Conservation (phyloP, 53 echinoderm and acorn worm genomes). For the Henricia sp. region DNA sequence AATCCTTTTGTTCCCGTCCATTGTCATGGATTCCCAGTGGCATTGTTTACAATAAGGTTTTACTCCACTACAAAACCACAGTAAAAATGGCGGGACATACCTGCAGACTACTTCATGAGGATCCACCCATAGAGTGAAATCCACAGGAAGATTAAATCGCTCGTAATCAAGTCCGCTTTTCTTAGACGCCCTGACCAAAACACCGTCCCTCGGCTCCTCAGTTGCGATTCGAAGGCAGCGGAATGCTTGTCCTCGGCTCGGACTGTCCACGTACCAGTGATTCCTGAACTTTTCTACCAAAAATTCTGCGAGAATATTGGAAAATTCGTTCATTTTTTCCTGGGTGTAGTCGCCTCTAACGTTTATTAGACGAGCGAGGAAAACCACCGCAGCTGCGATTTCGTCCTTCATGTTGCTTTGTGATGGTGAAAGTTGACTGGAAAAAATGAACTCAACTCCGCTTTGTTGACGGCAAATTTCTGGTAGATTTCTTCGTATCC, state of each 20-base stretch:
- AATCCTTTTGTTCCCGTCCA: no score
- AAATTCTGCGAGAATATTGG: constrained; percentile 76
- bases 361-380: constrained; percentile 83
- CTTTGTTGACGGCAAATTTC: constrained; percentile 39
- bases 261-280: constrained; percentile 96
- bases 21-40: no score
- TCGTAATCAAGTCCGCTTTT: constrained; percentile 78
- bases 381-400: constrained; percentile 97
- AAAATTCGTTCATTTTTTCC: constrained; percentile 81
- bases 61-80: no score
- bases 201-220: constrained; percentile 80
- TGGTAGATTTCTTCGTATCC: constrained; percentile 13
- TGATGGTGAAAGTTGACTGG: neutral
- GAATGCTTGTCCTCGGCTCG: constrained; percentile 88
- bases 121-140: constrained; percentile 95
- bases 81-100: no score
- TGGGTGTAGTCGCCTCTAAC: constrained; percentile 61
- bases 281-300: constrained; percentile 85
- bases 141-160: constrained; percentile 77
- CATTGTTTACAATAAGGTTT: no score
- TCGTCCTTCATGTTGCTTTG: constrained; percentile 92
- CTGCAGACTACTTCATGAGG: constrained; percentile 94
- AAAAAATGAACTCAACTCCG: neutral
- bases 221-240: constrained; percentile 80
- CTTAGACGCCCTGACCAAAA: constrained; percentile 74